These are phyloP conservation scores for Lynx canadensis DNA, from an alignment of 2,113 vertebrate species.

Conservation along the genomic window DNA sequence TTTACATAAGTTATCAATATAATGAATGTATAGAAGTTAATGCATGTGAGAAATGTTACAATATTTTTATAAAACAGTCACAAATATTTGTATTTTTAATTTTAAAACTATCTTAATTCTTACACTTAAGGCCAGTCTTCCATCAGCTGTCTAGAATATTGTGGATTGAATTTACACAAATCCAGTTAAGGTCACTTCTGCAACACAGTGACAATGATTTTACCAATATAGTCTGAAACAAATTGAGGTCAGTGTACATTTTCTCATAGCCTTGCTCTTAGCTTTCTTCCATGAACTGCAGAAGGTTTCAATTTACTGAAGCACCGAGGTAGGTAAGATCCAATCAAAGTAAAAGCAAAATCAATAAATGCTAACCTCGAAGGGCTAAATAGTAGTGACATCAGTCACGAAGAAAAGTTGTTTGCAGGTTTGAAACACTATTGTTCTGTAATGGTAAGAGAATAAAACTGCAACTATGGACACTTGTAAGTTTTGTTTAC, in stretches of 20 bases:
- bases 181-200: slow-evolving; percentile 77
- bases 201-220: slow-evolving; percentile 82
- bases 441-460: slow-evolving; percentile 56
- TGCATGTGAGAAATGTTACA: not conserved
- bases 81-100: slow-evolving; percentile 12
- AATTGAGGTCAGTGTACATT: slow-evolving; percentile 88
- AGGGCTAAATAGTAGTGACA: slow-evolving; percentile 84
- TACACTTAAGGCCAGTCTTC: slow-evolving; percentile 37
- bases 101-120: slow-evolving; percentile 46
- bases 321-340: slow-evolving; percentile 86
- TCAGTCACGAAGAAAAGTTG: slow-evolving; percentile 80
- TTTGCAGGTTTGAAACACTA: slow-evolving; percentile 76
- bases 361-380: slow-evolving; percentile 86
- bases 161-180: slow-evolving; percentile 78
- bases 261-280: slow-evolving; percentile 84
- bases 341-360: slow-evolving; percentile 88
- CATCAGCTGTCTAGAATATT: slow-evolving; percentile 42
- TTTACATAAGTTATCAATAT: not conserved
- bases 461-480: slow-evolving; percentile 61
- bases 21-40: not conserved
- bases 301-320: slow-evolving; percentile 89
- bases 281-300: slow-evolving; percentile 86
- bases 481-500: slow-evolving; percentile 71
- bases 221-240: slow-evolving; percentile 83
- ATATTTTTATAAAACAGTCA: not conserved